Base-by-base conservation (phyloP, 2,888 invertebrate genomes). In the Eupithecia vulgata region DNA sequence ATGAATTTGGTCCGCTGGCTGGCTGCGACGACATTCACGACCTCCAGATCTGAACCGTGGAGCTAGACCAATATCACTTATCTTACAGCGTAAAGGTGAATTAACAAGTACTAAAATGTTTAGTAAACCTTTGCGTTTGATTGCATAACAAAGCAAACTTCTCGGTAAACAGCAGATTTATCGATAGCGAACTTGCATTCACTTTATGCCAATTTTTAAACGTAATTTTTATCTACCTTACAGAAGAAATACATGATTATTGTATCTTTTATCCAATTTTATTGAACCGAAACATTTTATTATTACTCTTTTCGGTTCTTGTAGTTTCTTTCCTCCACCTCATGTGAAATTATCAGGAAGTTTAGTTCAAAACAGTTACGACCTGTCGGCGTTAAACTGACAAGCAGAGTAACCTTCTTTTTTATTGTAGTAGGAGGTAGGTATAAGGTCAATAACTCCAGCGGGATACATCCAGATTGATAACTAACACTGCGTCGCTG, bases 51-150 rank as follows among this genome's bases (percentile, higher is more conserved):
- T 57, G 25, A 25, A 2, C 25, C 5, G 21, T 5, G 12, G 12
- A 57, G 25, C 57, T 57, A 52, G 48, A 52, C 4, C 48, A 40
- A 6, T n/a, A 48, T 4, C n/a, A 48, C n/a, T 48, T 17, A 45
- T 48, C 48, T 48, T 48, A 52, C n/a, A 52, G 10, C 10, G 48
- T 52, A 57, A 25, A 57, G 57, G 57, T 57, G 57, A 57, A 57
- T 25, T 57, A 57, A 25, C 25, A 25, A 21, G 57, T 57, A 57
- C 25, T 10, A 52, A 52, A 21, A 62, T 42, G 59, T 45, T 70
- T 67, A 48, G 66, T 61, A 30, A 67, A 62, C 17, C 67, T 70
- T 70, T 68, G 59, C 59, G 48, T 67, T 59, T 15, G 62, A 64
- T 64, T 64, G 8, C n/a, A 35, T 64, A 64, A 64, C 62, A 35